Evolutionary conservation across 2,797 vertebrate genomes (phyloP).

Genomic region (Heliangelus exortis): DNA sequence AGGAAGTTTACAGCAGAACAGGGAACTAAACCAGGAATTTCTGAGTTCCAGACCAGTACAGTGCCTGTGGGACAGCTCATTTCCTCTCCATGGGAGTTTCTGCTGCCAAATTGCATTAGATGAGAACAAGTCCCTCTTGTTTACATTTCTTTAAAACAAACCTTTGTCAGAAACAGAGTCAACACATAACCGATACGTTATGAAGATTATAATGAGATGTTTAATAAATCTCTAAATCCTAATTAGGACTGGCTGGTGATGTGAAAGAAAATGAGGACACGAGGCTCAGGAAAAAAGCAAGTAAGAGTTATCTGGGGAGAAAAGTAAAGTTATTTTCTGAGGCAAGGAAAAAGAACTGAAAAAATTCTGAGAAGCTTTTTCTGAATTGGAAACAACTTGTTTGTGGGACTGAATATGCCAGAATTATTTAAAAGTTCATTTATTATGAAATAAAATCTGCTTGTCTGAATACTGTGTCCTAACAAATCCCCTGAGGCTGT

Average conservation of each 20-base stretch:
- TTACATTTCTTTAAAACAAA: constrained; percentile 58
- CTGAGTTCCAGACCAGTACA: neutral
- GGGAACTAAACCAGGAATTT: constrained; percentile 34
- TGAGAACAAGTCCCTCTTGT: constrained; percentile 1
- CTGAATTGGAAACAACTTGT: neutral
- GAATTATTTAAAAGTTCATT: constrained; percentile 28
- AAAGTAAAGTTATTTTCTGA: neutral
- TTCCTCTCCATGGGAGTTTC: constrained; percentile 16
- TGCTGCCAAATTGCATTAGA: constrained; percentile 46
- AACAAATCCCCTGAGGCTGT: neutral
- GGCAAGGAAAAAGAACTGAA: neutral
- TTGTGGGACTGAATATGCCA: constrained; percentile 10
- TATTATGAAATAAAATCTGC: constrained; percentile 29
- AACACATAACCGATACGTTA: constrained; percentile 26
- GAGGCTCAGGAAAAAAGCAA: neutral
- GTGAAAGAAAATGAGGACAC: neutral
- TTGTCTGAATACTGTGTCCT: neutral
- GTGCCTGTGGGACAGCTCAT: constrained; percentile 37
- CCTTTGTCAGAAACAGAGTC: constrained; percentile 19
- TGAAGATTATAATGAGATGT: constrained; percentile 7
- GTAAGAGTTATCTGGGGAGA: neutral
- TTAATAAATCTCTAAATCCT: constrained; percentile 28
- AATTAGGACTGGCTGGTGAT: neutral
- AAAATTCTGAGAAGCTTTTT: neutral
- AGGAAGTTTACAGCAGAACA: neutral